Evolutionary conservation across 2,797 vertebrate genomes (phyloP).

Genomic region (Macrochelys suwanniensis): DNA sequence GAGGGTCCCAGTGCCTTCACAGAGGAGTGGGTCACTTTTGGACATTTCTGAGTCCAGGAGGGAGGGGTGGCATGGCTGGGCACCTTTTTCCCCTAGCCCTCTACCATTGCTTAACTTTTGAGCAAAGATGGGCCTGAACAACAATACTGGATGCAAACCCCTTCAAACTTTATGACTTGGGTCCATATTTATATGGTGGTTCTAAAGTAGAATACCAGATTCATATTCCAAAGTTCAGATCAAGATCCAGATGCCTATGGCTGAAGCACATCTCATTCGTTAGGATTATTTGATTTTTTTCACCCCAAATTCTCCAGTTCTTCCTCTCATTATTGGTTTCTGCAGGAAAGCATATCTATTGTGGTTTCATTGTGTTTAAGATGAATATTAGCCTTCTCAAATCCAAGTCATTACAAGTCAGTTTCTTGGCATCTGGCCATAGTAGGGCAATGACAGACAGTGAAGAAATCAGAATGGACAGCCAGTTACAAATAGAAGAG

Average conservation of each 20-base stretch:
- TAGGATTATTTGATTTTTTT: not conserved
- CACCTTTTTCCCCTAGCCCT: not conserved
- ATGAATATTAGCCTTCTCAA: not conserved
- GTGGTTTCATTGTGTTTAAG: not conserved
- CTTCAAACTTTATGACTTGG: not conserved
- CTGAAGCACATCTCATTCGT: not conserved
- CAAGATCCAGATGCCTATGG: rapidly evolving
- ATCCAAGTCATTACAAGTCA: not conserved
- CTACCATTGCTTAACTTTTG: not conserved
- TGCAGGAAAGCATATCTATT: not conserved
- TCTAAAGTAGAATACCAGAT: not conserved
- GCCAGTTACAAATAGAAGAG: not conserved
- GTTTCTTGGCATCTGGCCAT: not conserved
- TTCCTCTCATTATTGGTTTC: not conserved
- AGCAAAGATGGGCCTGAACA: not conserved
- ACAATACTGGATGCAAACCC: not conserved
- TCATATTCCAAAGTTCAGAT: not conserved
- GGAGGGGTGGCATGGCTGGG: not conserved
- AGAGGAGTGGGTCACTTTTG: not conserved
- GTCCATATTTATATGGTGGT: not conserved
- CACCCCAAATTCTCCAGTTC: not conserved
- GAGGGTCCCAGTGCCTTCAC: not conserved
- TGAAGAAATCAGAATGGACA: not conserved
- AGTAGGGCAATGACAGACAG: rapidly evolving
- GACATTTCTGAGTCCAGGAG: not conserved